Conservation (phyloP, 2,888 invertebrate species). For the Drosophila lacicola region DNA sequence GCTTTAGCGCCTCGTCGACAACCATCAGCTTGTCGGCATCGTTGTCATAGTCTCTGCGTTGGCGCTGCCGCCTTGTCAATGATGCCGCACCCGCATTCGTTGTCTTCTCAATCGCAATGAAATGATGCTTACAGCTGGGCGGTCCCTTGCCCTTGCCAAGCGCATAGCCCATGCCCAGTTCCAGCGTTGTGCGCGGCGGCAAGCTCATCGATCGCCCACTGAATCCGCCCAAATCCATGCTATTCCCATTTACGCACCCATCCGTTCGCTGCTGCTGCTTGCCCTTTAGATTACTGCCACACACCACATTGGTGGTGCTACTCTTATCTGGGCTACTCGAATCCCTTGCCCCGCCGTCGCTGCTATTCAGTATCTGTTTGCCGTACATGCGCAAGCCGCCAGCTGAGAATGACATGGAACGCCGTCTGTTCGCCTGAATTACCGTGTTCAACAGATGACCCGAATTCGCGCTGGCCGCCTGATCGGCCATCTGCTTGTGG, state of each 20-base stretch:
- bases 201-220: slow-evolving; percentile 55
- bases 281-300: neutral
- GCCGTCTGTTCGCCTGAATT: slow-evolving; percentile 53
- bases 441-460: slow-evolving; percentile 44
- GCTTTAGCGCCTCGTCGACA: slow-evolving; percentile 53
- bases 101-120: slow-evolving; percentile 37
- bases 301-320: neutral
- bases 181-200: slow-evolving; percentile 33
- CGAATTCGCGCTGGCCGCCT: slow-evolving; percentile 25
- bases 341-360: neutral
- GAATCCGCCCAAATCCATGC: slow-evolving; percentile 1
- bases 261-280: neutral
- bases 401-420: slow-evolving; percentile 52
- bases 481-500: slow-evolving; percentile 55
- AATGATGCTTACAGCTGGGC: slow-evolving; percentile 44
- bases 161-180: slow-evolving; percentile 11
- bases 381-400: slow-evolving; percentile 24
- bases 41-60: neutral
- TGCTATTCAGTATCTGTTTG: neutral
- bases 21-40: slow-evolving; percentile 48
- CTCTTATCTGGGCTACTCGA: neutral
- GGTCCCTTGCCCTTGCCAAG: slow-evolving; percentile 10
- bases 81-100: slow-evolving; percentile 11
- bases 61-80: neutral
- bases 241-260: neutral